These are phyloP conservation scores for Sinelater perroti DNA, from an alignment of 2,888 invertebrate species.

Conservation along the genomic window DNA sequence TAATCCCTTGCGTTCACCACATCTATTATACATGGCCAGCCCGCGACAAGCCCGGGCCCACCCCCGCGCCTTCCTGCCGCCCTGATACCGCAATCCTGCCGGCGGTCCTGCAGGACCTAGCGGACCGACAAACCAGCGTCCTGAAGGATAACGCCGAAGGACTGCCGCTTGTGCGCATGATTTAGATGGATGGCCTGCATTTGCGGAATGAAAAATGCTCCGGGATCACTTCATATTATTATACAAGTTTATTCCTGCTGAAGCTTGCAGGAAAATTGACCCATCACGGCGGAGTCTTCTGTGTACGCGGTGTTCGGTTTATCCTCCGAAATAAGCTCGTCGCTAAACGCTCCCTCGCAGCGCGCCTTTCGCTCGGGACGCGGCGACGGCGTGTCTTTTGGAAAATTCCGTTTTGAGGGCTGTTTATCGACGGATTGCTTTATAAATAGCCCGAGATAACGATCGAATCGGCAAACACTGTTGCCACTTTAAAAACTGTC, in stretches of 20 bases:
- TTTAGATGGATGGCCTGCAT: slow-evolving; percentile 36
- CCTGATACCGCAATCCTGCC: slow-evolving; percentile 50
- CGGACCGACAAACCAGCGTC: slow-evolving; percentile 40
- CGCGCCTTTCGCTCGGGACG: neutral
- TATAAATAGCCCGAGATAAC: slow-evolving; percentile 12
- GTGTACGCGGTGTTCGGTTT: slow-evolving; percentile 15
- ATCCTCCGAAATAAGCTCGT: slow-evolving; percentile 9
- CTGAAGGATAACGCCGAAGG: slow-evolving; percentile 36
- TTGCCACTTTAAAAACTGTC: slow-evolving; percentile 16
- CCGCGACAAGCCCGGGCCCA: slow-evolving; percentile 44
- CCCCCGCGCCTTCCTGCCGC: slow-evolving; percentile 46
- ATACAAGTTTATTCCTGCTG: slow-evolving; percentile 28
- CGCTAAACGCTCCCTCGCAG: slow-evolving; percentile 3
- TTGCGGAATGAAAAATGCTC: slow-evolving; percentile 33
- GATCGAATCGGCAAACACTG: slow-evolving; percentile 7
- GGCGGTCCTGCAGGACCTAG: slow-evolving; percentile 49
- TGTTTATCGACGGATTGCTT: slow-evolving; percentile 11
- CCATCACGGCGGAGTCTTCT: slow-evolving; percentile 15
- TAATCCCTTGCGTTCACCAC: slow-evolving; percentile 44
- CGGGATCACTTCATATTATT: slow-evolving; percentile 30
- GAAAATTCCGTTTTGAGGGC: neutral
- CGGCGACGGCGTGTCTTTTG: neutral
- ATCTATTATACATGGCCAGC: slow-evolving; percentile 52
- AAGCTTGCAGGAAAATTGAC: slow-evolving; percentile 25
- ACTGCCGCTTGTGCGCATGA: slow-evolving; percentile 34